A percentile compares a stretch with the other conserved stretches of the same genome.
Evolutionary conservation across 2,113 vertebrate genomes (phyloP).

Genomic region (Phrynosoma platyrhinos): DNA sequence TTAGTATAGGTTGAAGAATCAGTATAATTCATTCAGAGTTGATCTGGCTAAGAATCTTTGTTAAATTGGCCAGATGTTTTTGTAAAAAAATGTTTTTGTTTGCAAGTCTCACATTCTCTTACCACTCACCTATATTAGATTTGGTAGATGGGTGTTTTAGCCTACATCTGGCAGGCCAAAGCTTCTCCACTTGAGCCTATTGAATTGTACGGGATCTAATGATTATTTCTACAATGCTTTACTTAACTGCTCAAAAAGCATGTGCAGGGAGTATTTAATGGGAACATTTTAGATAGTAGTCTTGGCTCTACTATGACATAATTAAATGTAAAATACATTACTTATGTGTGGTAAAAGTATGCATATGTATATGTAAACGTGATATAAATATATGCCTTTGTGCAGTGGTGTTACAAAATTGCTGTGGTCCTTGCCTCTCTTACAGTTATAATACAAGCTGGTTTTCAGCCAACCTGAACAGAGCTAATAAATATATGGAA

Average conservation of each 20-base stretch:
- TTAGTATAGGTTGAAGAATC: too few relatives aligned
- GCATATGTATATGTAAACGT: too few relatives aligned
- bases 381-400: background rate
- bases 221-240: background rate
- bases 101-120: too few relatives aligned
- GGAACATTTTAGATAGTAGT: background rate
- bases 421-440: too few relatives aligned
- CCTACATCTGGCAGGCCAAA: background rate
- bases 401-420: background rate
- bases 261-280: background rate
- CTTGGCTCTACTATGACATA: background rate
- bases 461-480: background rate
- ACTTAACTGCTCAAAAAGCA: background rate
- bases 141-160: too few relatives aligned
- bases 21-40: too few relatives aligned
- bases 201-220: background rate
- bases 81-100: too few relatives aligned
- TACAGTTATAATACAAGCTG: background rate
- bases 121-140: too few relatives aligned
- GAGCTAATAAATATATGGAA: background rate
- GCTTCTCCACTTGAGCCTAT: background rate
- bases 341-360: background rate
- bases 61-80: too few relatives aligned
- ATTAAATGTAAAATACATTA: background rate
- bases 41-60: too few relatives aligned